A percentile compares a stretch with the other conserved stretches of the same genome.
phyloP scores from a whole-genome alignment of 2,888 invertebrate genomes.

The Corythucha ciliata region DNA sequence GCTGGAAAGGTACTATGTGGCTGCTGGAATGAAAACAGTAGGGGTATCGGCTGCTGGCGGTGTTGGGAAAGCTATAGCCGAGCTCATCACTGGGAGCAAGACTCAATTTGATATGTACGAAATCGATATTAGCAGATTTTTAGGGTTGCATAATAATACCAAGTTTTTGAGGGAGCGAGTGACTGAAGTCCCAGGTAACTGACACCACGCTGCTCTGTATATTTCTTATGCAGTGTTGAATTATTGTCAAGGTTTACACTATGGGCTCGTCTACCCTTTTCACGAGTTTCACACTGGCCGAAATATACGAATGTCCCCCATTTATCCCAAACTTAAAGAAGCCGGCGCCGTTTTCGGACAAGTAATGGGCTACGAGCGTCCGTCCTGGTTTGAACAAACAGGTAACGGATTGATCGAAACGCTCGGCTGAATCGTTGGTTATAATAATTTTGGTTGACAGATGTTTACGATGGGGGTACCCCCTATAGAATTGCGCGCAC shows the following conservation, averaged over 20 bases:
- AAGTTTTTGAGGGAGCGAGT: conserved; percentile 85
- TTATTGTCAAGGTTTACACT: conserved; percentile 53
- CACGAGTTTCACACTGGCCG: conserved; percentile 79
- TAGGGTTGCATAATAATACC: conserved; percentile 89
- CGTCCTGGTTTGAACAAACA: conserved; percentile 71
- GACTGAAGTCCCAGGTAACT: conserved; percentile 76
- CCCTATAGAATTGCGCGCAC: conserved; percentile 65
- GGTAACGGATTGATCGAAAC: conserved; percentile 10
- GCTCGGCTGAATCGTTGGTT: background rate
- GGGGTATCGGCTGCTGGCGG: conserved; percentile 94
- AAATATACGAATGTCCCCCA: conserved; percentile 86
- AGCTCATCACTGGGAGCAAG: conserved; percentile 73
- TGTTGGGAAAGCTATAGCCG: conserved; percentile 81
- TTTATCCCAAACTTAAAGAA: conserved; percentile 81
- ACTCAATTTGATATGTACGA: conserved; percentile 78
- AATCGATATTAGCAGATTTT: conserved; percentile 78
- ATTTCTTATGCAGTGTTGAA: background rate
- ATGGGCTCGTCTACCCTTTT: conserved; percentile 72
- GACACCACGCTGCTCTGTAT: background rate
- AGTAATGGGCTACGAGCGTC: conserved; percentile 95
- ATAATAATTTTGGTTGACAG: conserved; percentile 22
- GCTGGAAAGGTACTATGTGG: conserved; percentile 81
- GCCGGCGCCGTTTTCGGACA: conserved; percentile 93
- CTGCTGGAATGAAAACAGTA: conserved; percentile 92
- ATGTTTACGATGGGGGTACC: conserved; percentile 44